Percentiles rank a stretch among this genome's conserved stretches.
These are phyloP conservation scores for Loris lydekkerianus DNA, from an alignment of 2,797 vertebrate species.

Conservation along the genomic window DNA sequence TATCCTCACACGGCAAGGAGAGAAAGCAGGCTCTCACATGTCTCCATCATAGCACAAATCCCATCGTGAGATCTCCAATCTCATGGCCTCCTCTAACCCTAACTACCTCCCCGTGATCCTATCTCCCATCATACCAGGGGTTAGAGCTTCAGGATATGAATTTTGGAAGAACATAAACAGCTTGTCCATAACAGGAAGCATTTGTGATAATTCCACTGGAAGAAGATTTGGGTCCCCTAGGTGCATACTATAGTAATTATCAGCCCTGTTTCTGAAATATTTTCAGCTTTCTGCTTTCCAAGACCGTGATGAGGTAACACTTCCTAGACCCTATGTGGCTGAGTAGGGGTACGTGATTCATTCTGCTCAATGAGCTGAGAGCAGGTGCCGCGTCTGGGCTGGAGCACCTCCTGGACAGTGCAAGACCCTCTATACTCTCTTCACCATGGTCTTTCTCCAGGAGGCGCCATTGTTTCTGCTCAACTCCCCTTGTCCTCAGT, in stretches of 20 bases:
- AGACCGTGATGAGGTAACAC: too few species aligned
- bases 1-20: background rate
- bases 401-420: background rate
- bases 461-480: background rate
- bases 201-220: background rate
- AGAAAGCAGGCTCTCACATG: background rate
- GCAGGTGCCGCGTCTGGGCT: background rate
- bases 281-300: background rate
- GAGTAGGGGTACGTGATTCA: background rate
- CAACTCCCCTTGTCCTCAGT: background rate
- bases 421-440: background rate
- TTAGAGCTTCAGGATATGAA: background rate
- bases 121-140: background rate
- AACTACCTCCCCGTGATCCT: background rate
- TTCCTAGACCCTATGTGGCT: background rate
- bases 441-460: background rate
- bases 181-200: background rate
- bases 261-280: background rate
- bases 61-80: background rate
- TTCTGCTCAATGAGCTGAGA: background rate
- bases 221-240: background rate
- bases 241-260: too few species aligned
- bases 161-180: too few species aligned
- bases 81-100: background rate
- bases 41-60: background rate